Conservation (phyloP, 2,113 vertebrate genomes). For the Gobio gobio region DNA sequence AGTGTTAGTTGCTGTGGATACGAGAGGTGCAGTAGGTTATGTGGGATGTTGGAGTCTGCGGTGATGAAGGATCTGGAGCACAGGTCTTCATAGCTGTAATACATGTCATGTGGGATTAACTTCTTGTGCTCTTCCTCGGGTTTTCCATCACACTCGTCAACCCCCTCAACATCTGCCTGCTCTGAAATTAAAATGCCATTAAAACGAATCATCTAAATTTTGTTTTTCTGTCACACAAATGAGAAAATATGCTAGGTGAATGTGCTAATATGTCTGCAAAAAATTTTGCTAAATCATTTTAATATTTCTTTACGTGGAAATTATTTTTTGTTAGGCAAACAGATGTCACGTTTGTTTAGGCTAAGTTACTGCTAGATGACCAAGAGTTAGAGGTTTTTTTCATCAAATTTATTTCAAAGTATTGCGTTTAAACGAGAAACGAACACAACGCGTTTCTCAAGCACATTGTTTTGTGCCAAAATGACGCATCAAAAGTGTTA, state of each 20-base stretch:
- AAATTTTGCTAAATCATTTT: neutral
- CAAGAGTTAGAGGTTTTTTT: neutral
- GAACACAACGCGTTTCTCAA: neutral
- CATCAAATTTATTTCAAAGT: neutral
- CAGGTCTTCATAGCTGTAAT: conserved; percentile 80
- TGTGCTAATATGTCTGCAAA: too few species aligned
- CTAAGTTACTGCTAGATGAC: neutral
- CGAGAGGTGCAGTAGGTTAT: conserved; percentile 82
- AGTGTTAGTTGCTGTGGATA: conserved; percentile 77
- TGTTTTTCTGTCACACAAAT: neutral
- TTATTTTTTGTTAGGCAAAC: neutral
- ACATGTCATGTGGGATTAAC: conserved; percentile 70
- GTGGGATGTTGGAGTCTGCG: conserved; percentile 75
- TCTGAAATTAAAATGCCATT: conserved; percentile 4
- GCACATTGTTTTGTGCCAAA: neutral
- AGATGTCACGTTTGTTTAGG: neutral
- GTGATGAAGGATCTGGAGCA: conserved; percentile 78
- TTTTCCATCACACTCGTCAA: conserved; percentile 3
- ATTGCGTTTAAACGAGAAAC: too few species aligned
- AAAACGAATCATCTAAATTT: neutral
- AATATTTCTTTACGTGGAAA: neutral
- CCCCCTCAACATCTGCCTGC: neutral
- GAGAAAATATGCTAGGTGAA: neutral
- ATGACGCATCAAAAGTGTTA: neutral
- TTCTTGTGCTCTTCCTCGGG: conserved; percentile 16